Base-by-base conservation (phyloP, 2,113 vertebrate genomes). In the Salvelinus namaycush region DNA sequence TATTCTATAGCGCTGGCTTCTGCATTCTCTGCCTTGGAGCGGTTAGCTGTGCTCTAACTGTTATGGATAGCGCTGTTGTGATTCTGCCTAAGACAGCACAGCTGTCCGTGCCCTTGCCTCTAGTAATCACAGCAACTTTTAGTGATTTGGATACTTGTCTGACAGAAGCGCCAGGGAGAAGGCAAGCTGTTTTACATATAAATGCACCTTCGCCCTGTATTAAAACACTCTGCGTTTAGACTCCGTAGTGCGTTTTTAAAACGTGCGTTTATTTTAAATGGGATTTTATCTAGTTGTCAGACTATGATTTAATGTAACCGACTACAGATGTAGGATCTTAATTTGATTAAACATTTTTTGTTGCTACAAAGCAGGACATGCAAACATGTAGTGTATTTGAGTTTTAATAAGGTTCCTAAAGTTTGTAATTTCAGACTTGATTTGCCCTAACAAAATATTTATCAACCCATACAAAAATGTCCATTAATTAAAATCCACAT, bases 11-110 rank as follows among this genome's bases (percentile, higher is more conserved):
- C 68, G 70, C 82, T 31, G 70, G 49, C 18, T 68, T 69, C 81
- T 78, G 54, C 68, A 76, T 44, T 81, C 68, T 77, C 51, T 81
- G 68, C 80, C 79, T 66, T 66, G 49, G 12, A 75, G 76, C 75
- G 59, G 75, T 81, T 78, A 79, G 68, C 48, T 24, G 29, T 66
- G 31, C 81, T 75, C 78, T 81, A 84, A 86, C 79, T 80, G 74
- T 87, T 88, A 88, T 90, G 89, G 87, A 90, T 82, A 83, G 78
- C 60, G 31, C 68, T 76, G 77, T 81, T 87, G 79, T 83, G 83
- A 87, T 88, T 88, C 79, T 81, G 83, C 76, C 77, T 22, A 44
- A 82, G 79, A 80, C 86, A 87, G 87, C 85, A 86, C 76, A 76
- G 75, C 81, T 81, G 79, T 75, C 60, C 64, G 64, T 88, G 89